Evolutionary conservation across 2,113 vertebrate species (phyloP).

Genomic region (Vulpes vulpes): DNA sequence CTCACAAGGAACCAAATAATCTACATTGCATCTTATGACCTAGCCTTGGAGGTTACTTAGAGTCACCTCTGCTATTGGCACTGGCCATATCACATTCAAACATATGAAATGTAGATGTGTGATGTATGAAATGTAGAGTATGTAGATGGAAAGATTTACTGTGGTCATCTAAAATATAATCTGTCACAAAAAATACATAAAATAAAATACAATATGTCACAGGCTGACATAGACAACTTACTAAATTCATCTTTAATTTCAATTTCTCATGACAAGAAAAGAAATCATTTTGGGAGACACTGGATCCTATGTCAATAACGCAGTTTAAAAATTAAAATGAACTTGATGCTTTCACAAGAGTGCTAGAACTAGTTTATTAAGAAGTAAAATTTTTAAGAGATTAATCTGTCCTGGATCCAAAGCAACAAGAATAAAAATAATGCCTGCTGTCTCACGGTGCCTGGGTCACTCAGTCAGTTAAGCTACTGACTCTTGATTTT

Average conservation of each 20-base stretch:
- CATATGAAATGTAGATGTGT: not conserved
- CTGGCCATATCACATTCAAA: not conserved
- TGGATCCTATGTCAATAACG: not conserved
- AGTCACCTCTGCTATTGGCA: not conserved
- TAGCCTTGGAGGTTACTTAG: not conserved
- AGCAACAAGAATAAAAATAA: not conserved
- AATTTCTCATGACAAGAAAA: constrained; percentile 3
- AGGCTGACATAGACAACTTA: not conserved
- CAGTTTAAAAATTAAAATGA: constrained; percentile 40
- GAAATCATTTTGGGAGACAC: not conserved
- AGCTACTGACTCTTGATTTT: not conserved
- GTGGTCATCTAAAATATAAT: not conserved
- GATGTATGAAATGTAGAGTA: not conserved
- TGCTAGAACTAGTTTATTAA: constrained; percentile 3
- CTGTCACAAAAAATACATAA: not conserved
- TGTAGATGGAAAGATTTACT: not conserved
- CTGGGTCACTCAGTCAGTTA: not conserved
- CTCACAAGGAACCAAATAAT: not conserved
- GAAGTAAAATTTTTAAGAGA: not conserved
- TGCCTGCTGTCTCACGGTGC: not conserved
- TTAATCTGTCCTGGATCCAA: not conserved
- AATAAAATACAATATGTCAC: not conserved
- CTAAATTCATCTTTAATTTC: not conserved
- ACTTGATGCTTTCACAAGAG: constrained; percentile 10
- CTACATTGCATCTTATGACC: not conserved